phyloP scores from a whole-genome alignment of 2,888 invertebrate genomes.

The Luffia ferchaultella region DNA sequence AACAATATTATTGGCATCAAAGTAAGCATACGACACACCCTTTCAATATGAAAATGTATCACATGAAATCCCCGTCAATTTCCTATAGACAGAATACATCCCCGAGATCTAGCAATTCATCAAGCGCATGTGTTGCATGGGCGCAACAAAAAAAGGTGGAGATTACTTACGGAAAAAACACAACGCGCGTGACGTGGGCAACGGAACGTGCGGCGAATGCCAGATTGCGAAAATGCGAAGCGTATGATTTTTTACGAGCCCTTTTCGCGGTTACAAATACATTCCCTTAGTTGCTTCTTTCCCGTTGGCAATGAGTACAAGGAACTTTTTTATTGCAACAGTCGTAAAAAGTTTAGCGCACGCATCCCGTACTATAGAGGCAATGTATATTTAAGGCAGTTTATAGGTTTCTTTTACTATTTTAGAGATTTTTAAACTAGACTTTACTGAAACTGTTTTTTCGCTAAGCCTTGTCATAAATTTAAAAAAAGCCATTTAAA shows the following conservation, averaged over 20 bases:
- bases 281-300: constrained; percentile 14
- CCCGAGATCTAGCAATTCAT: constrained; percentile 40
- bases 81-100: constrained; percentile 29
- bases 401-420: not conserved
- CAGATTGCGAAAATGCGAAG: constrained; percentile 24
- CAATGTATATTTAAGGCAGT: not conserved
- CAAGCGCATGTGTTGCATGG: constrained; percentile 37
- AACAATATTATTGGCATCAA: too few species aligned
- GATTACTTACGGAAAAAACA: constrained; percentile 38
- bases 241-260: constrained; percentile 38
- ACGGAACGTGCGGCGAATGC: constrained; percentile 36
- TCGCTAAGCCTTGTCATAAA: not conserved
- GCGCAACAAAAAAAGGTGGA: constrained; percentile 25
- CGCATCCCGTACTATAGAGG: not conserved
- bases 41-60: not conserved
- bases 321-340: not conserved
- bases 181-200: constrained; percentile 33
- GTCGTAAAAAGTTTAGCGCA: not conserved
- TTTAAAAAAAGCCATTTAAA: not conserved
- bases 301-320: not conserved
- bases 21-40: too few species aligned
- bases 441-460: not conserved
- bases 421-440: not conserved
- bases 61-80: constrained; percentile 28
- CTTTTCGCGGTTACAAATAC: constrained; percentile 20